A percentile compares a stretch with the other conserved stretches of the same genome.
phyloP scores from a whole-genome alignment of 2,888 invertebrate species.

The Heliothis peltigera region DNA sequence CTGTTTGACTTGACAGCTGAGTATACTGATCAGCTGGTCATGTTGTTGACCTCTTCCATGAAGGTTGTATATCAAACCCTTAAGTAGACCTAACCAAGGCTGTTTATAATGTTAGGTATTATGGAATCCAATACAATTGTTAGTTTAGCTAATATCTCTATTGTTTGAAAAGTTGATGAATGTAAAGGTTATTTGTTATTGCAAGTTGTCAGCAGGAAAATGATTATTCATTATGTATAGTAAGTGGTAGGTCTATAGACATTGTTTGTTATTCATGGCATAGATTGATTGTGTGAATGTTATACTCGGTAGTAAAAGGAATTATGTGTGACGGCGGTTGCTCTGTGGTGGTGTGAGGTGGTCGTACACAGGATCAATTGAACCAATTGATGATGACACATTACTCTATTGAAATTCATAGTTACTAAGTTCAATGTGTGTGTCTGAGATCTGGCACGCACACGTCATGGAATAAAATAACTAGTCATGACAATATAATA shows the following conservation, averaged over 20 bases:
- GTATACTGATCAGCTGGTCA: constrained; percentile 22
- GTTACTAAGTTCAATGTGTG: constrained; percentile 5
- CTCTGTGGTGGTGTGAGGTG: not conserved
- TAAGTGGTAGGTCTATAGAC: not conserved
- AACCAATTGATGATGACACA: constrained; percentile 59
- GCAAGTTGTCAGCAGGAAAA: constrained; percentile 28
- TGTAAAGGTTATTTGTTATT: constrained; percentile 9
- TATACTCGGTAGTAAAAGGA: not conserved
- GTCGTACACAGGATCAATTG: constrained; percentile 54
- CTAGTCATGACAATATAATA: not conserved
- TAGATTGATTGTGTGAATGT: not conserved
- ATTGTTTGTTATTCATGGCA: not conserved
- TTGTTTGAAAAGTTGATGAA: constrained; percentile 6
- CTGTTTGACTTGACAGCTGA: constrained; percentile 1
- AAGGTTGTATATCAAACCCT: constrained; percentile 6
- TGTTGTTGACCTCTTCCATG: constrained; percentile 21
- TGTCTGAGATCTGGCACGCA: not conserved
- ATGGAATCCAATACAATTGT: constrained; percentile 1
- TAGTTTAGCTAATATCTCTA: not conserved
- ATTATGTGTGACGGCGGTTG: not conserved
- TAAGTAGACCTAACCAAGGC: not conserved
- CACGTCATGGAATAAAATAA: not conserved
- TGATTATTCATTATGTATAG: constrained; percentile 26
- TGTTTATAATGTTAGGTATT: not conserved
- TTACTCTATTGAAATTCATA: constrained; percentile 40